A percentile compares a stretch with the other conserved stretches of the same genome.
phyloP scores from a whole-genome alignment of 2,797 vertebrate genomes.

The Sardinella longiceps region DNA sequence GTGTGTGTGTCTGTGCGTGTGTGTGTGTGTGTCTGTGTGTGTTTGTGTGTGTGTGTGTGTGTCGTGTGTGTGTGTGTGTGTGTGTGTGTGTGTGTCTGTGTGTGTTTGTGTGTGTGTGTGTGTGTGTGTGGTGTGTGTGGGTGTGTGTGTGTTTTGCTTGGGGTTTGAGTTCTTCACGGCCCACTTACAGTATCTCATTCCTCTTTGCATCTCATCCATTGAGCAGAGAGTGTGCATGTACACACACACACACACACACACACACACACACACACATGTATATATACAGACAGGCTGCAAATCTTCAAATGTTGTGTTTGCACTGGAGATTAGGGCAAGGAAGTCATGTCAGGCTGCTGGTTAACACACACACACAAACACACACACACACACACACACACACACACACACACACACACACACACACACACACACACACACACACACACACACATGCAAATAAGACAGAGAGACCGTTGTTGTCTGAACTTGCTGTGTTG shows the following conservation, averaged over 20 bases:
- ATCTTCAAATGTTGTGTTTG: slow-evolving; percentile 22
- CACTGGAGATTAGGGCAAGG: slow-evolving; percentile 20
- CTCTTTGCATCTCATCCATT: slow-evolving; percentile 25
- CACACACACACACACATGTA: slow-evolving; percentile 11
- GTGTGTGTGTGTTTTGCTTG: slow-evolving; percentile 3
- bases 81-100: no score
- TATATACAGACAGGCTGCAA: background rate
- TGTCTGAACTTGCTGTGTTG: no score
- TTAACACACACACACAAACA: slow-evolving; percentile 28
- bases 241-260: background rate
- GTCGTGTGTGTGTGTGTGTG: no score
- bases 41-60: no score
- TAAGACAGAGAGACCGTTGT: no score
- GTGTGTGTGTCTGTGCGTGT: no score
- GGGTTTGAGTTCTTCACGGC: slow-evolving; percentile 42
- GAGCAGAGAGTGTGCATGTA: background rate
- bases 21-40: no score
- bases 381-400: slow-evolving; percentile 10
- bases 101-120: no score
- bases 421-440: no score
- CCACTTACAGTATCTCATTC: slow-evolving; percentile 40
- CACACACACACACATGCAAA: no score
- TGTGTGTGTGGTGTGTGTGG: no score
- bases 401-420: background rate
- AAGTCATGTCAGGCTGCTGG: background rate